Evolutionary conservation across 2,888 invertebrate species (phyloP).

Genomic region (Panopea generosa): DNA sequence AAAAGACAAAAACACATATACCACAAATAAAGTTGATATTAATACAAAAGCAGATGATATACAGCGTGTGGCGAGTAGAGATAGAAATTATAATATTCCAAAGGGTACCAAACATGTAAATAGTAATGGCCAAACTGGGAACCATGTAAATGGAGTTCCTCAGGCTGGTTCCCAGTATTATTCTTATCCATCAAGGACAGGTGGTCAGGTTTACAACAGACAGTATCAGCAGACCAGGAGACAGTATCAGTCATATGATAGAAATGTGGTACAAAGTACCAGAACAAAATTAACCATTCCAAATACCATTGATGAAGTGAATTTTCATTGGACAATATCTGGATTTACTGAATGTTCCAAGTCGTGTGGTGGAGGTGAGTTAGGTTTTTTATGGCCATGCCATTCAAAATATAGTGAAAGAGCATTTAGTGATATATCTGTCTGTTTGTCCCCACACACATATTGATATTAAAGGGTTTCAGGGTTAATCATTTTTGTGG

Average conservation of each 20-base stretch:
- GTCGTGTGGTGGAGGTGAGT: conserved; percentile 80
- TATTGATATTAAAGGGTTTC: not conserved
- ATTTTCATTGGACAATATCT: conserved; percentile 90
- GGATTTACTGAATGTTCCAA: conserved; percentile 93
- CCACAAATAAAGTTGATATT: conserved; percentile 10
- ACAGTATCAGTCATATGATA: conserved; percentile 17
- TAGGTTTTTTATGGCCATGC: not conserved
- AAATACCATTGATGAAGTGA: conserved; percentile 58
- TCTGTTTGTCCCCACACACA: not conserved
- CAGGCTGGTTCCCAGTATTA: not conserved
- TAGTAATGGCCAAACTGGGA: not conserved
- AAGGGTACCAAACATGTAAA: conserved; percentile 2
- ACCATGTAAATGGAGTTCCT: not conserved
- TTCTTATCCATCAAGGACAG: conserved; percentile 5
- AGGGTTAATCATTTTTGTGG: too few relatives aligned
- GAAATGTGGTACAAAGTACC: conserved; percentile 26
- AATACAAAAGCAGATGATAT: not conserved
- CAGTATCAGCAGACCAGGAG: conserved; percentile 18
- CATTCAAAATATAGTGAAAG: not conserved
- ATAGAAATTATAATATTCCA: conserved; percentile 10
- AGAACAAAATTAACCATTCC: conserved; percentile 48
- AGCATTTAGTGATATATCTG: not conserved
- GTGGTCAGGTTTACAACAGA: conserved; percentile 34
- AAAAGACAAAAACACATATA: conserved; percentile 1
- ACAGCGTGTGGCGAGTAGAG: too few relatives aligned